These are phyloP conservation scores for Rhinichthys klamathensis DNA, from an alignment of 2,113 vertebrate genomes.

Conservation along the genomic window DNA sequence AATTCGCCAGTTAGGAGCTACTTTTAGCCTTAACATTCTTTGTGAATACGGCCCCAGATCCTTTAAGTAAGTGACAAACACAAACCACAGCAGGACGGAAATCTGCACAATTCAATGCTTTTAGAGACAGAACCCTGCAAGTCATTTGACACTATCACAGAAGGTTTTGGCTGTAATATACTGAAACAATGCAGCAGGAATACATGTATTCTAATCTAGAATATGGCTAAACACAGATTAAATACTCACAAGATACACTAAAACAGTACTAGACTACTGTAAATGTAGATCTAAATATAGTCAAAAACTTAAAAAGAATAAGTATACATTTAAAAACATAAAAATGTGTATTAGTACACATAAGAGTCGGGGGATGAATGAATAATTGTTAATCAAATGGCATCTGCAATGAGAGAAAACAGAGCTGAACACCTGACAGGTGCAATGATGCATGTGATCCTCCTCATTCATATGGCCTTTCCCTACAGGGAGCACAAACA, in stretches of 20 bases:
- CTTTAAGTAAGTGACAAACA: background rate
- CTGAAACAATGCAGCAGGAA: background rate
- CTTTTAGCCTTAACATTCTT: no score
- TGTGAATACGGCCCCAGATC: no score
- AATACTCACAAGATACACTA: background rate
- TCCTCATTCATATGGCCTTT: slow-evolving; percentile 3
- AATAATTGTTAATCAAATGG: background rate
- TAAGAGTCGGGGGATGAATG: background rate
- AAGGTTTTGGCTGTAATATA: background rate
- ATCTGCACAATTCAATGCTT: background rate
- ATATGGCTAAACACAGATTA: no score
- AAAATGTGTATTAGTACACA: background rate
- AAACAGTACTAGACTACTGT: background rate
- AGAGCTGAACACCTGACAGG: background rate
- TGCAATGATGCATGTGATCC: slow-evolving; percentile 5
- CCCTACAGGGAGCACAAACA: slow-evolving; percentile 10
- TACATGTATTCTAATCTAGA: background rate
- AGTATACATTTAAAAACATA: background rate
- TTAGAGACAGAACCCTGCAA: background rate
- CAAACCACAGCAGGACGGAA: slow-evolving; percentile 8
- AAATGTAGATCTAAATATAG: background rate
- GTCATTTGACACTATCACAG: background rate
- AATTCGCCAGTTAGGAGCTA: no score
- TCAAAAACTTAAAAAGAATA: background rate
- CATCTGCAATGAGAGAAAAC: background rate